phyloP scores from a whole-genome alignment of 2,888 invertebrate species.

The Orgyia antiqua region DNA sequence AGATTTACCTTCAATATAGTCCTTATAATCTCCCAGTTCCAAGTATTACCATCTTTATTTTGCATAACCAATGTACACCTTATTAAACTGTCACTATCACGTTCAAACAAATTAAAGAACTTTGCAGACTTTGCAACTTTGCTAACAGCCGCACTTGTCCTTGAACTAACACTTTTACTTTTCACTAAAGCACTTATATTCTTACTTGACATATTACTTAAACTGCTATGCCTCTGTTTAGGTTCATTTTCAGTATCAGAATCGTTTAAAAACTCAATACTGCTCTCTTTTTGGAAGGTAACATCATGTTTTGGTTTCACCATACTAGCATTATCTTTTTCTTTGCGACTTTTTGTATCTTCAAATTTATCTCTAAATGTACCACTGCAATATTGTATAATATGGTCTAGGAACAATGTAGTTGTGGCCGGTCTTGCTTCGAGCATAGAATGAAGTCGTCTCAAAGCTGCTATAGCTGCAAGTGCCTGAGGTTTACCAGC shows the following conservation, averaged over 20 bases:
- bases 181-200: constrained; percentile 68
- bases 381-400: constrained; percentile 80
- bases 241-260: constrained; percentile 62
- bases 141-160: constrained; percentile 60
- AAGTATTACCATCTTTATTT: constrained; percentile 87
- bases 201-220: constrained; percentile 62
- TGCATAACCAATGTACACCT: constrained; percentile 89
- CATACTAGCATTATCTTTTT: constrained; percentile 61
- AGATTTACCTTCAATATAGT: constrained; percentile 84
- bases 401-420: constrained; percentile 89
- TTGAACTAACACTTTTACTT: constrained; percentile 69
- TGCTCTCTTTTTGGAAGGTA: constrained; percentile 47
- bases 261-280: constrained; percentile 61
- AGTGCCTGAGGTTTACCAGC: constrained; percentile 88
- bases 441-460: constrained; percentile 87
- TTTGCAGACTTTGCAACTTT: constrained; percentile 64
- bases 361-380: constrained; percentile 50
- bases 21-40: constrained; percentile 96
- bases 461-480: constrained; percentile 88
- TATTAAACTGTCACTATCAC: constrained; percentile 82
- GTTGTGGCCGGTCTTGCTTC: constrained; percentile 89
- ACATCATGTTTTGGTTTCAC: constrained; percentile 39
- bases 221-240: constrained; percentile 62
- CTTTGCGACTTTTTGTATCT: constrained; percentile 57
- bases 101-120: constrained; percentile 76